Base-by-base conservation (phyloP, 64 coral and sea anemone species). In the Platygyra sinensis region DNA sequence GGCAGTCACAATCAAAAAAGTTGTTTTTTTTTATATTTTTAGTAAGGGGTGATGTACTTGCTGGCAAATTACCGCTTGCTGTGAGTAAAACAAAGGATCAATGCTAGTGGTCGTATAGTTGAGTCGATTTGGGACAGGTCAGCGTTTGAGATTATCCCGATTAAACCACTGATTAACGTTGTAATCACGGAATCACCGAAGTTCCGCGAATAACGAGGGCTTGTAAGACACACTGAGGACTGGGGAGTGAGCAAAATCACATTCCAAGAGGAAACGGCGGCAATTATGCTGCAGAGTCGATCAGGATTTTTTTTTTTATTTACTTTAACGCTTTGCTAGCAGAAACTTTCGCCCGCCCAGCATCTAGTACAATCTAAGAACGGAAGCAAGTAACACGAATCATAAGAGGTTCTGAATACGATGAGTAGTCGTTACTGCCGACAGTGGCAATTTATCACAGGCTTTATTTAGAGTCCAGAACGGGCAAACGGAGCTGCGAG, bases 51-150 rank as follows among this genome's bases (percentile, higher is more conserved):
- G 52, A 63, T 30, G 60, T 20, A 29, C 42, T 46, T 46, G 42
- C 32, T 67, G 36, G 67, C 36, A 85, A 69, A 85, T 85, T 19
- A 71, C 63, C 22, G 22, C 81, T 22, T 24, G 60, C 80, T 83
- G 9, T 14, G 59, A 61, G 4, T 8, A 25, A 78, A 52, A 60
- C 30, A 83, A 67, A 69, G 9, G 19, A 51, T 27, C 24, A 11
- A 69, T 25, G 62, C 36, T 46, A 50, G 62, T 64, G 32, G 33
- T 38, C 14, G 5, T 5, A 42, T 10, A 24, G 22, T 77, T 77
- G 32, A 77, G 74, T 22, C 36, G 60, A 69, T 85, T 83, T 71
- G 25, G 80, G 24, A 39, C 30, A 83, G 33, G 32, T 20, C 13
- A 42, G 11, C 27, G 36, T 7, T 60, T 25, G 11, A 22, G 62